These are phyloP conservation scores for Phenacoccus solenopsis DNA, from an alignment of 1,140 invertebrate genomes.

Conservation along the genomic window DNA sequence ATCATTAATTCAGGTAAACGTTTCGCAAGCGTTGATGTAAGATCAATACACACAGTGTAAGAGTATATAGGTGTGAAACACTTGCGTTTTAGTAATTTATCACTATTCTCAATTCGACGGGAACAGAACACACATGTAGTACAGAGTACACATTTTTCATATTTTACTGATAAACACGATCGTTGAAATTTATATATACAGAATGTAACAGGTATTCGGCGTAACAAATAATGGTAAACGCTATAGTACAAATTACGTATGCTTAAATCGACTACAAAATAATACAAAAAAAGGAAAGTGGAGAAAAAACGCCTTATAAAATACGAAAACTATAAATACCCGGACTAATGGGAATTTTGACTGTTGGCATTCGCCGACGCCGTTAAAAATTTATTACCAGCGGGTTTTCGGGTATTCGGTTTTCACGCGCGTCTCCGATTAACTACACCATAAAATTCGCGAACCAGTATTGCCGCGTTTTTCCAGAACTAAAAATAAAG, in stretches of 20 bases:
- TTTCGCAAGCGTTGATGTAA: no score
- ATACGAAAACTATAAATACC: no score
- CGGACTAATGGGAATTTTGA: neutral
- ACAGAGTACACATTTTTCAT: neutral
- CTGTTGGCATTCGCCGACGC: neutral
- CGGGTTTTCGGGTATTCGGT: no score
- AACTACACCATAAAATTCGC: neutral
- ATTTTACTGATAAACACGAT: neutral
- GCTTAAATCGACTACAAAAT: no score
- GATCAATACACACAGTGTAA: neutral
- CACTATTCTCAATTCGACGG: no score
- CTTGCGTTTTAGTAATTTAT: neutral
- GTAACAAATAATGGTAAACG: no score
- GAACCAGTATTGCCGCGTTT: neutral
- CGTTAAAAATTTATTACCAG: no score
- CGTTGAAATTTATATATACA: no score
- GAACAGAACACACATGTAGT: neutral
- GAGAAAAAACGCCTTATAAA: neutral
- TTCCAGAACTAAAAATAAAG: conserved; percentile 39
- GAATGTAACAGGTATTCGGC: no score
- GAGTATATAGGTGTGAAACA: neutral
- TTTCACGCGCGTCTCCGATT: no score
- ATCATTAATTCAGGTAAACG: neutral
- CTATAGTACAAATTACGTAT: neutral
- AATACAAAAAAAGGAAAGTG: neutral